These are phyloP conservation scores for Anabacerthia variegaticeps DNA, from an alignment of 2,797 vertebrate species.

Conservation along the genomic window DNA sequence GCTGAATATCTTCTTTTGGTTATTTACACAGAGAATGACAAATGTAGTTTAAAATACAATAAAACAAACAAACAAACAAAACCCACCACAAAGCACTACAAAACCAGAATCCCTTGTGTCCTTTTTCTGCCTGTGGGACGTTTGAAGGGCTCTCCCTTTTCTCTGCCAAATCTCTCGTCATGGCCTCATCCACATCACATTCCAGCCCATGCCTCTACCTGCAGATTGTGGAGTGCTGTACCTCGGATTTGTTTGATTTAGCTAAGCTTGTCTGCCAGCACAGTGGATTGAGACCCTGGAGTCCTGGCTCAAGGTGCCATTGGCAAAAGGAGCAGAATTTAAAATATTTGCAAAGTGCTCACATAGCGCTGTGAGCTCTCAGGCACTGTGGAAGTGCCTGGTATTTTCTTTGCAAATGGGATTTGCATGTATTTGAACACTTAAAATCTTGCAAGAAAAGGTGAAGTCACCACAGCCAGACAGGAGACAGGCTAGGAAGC, in stretches of 20 bases:
- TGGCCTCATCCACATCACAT: background rate
- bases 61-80: background rate
- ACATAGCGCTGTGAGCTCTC: background rate
- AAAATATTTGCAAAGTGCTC: background rate
- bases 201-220: background rate
- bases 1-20: background rate
- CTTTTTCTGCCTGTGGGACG: background rate
- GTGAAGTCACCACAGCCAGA: background rate
- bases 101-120: background rate
- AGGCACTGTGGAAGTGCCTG: background rate
- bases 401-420: background rate
- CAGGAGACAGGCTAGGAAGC: background rate
- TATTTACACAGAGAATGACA: background rate
- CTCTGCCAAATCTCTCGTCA: background rate
- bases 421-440: background rate
- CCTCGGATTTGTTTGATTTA: background rate
- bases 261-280: background rate
- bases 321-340: background rate
- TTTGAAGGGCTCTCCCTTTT: background rate
- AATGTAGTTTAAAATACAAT: background rate
- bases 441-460: background rate
- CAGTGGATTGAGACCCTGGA: background rate
- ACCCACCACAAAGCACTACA: background rate
- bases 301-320: background rate
- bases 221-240: background rate